Evolutionary conservation across 2,797 vertebrate species (phyloP), one percentile per base, ranked within the genome.

Genomic region (Masticophis lateralis): DNA sequence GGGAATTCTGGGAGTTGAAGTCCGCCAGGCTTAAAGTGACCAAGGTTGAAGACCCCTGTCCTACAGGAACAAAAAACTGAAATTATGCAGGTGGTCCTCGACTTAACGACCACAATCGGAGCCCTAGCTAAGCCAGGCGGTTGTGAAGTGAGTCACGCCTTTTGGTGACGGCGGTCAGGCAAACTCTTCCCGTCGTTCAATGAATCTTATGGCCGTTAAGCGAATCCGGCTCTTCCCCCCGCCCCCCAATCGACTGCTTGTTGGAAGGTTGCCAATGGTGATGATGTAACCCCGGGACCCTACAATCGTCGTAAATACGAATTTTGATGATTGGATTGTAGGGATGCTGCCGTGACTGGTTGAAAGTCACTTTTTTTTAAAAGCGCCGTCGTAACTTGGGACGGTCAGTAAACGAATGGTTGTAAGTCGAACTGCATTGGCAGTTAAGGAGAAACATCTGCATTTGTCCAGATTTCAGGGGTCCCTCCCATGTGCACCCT

Each of bases 201-300:
- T 69, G 28, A n/a, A 16, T 2, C 63, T 7, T 5, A 5, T 5
- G 63, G 28, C 12, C 12, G 0, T 66, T 66, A n/a, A 14, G 63
- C 4, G 2, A 6, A n/a, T 66, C 5, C 2, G 2, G 28, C 63
- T n/a, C 13, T 5, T 47, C 47, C 47, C 1, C 7, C 5, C 18
- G 1, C 20, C 2, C 59, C 25, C 28, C 4, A 5, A 1, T n/a
- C 1, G 0, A 14, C 5, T n/a, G 5, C 5, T 14, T 66, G 28
- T 14, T 13, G 25, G 63, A 16, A 14, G 28, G 63, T 2, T 1
- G 5, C 63, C 2, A 2, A 7, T 69, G 13, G 5, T 0, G 0
- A 69, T 5, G 0, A 5, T 12, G 0, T n/a, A 5, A 66, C 28
- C 63, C 28, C 1, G 12, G 63, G 59, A 60, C 20, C 1, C 59